Conservation (phyloP, 2,797 vertebrate species). For the Gallinago stenura region DNA sequence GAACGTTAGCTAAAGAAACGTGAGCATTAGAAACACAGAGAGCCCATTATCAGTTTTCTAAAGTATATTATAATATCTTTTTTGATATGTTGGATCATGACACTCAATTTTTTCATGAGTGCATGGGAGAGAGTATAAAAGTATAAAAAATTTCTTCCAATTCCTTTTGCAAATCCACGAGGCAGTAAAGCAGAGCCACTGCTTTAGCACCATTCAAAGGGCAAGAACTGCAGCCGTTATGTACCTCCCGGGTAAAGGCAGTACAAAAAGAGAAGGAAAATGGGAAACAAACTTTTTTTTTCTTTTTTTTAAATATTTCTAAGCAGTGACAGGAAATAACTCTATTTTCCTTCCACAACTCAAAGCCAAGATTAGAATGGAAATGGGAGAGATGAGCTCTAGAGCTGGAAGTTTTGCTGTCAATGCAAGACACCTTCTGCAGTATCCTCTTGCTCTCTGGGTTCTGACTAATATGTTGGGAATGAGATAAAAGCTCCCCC, state of each 20-base stretch:
- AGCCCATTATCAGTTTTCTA: neutral
- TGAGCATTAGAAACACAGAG: neutral
- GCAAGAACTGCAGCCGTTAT: neutral
- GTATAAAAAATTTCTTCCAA: neutral
- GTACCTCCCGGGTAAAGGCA: neutral
- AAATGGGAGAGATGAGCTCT: neutral
- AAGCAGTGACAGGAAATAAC: neutral
- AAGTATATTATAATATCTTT: neutral
- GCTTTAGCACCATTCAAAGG: neutral
- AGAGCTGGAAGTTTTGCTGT: slow-evolving; percentile 2
- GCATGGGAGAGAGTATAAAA: neutral
- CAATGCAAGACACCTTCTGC: slow-evolving; percentile 34
- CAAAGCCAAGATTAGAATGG: neutral
- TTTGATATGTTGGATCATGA: neutral
- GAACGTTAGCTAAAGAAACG: neutral
- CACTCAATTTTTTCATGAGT: neutral
- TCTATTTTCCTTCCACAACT: neutral
- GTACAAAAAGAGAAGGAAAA: neutral
- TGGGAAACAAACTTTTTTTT: neutral
- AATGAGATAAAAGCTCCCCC: slow-evolving; percentile 34
- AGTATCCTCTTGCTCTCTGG: slow-evolving; percentile 1
- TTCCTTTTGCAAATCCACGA: neutral
- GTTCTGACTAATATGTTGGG: neutral
- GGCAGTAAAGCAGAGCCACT: neutral
- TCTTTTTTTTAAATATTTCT: neutral